phyloP scores from a whole-genome alignment of 2,797 vertebrate genomes.

The Chaunax sp. region DNA sequence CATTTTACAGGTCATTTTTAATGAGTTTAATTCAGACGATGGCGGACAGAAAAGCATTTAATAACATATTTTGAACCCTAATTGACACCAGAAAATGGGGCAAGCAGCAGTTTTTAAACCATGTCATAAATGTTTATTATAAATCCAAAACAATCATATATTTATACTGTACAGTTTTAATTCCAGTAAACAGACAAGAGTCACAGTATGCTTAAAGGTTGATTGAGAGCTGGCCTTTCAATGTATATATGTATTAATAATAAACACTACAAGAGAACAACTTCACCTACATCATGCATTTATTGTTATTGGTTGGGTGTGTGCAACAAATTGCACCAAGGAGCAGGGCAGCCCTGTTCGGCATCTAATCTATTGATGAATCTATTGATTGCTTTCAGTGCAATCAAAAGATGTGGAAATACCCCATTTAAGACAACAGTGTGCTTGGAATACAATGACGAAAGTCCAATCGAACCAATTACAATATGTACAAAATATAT shows the following conservation, averaged over 20 bases:
- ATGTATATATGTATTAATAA: conserved; percentile 45
- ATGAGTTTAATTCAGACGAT: conserved; percentile 3
- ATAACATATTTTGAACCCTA: conserved; percentile 1
- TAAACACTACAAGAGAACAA: conserved; percentile 38
- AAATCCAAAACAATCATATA: conserved; percentile 61
- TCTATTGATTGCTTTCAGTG: conserved; percentile 21
- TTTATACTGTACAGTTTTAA: conserved; percentile 64
- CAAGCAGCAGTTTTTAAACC: conserved; percentile 10
- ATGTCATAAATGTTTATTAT: conserved; percentile 60
- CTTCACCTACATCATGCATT: conserved; percentile 59
- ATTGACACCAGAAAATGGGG: conserved; percentile 2
- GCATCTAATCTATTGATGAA: no score
- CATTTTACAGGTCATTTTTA: conserved; percentile 34
- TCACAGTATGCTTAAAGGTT: conserved; percentile 74
- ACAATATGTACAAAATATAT: conserved; percentile 62
- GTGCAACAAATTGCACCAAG: conserved; percentile 34
- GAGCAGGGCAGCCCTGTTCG: conserved; percentile 36
- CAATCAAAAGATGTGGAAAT: conserved; percentile 24
- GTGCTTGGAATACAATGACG: conserved; percentile 46
- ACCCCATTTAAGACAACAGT: conserved; percentile 57
- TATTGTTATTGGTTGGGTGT: conserved; percentile 27
- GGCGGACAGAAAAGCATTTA: not conserved
- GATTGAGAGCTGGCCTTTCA: conserved; percentile 55
- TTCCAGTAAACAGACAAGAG: conserved; percentile 69
- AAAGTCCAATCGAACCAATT: conserved; percentile 39